phyloP scores from a whole-genome alignment of 2,797 vertebrate species.

The Gymnoscopelus braueri region DNA sequence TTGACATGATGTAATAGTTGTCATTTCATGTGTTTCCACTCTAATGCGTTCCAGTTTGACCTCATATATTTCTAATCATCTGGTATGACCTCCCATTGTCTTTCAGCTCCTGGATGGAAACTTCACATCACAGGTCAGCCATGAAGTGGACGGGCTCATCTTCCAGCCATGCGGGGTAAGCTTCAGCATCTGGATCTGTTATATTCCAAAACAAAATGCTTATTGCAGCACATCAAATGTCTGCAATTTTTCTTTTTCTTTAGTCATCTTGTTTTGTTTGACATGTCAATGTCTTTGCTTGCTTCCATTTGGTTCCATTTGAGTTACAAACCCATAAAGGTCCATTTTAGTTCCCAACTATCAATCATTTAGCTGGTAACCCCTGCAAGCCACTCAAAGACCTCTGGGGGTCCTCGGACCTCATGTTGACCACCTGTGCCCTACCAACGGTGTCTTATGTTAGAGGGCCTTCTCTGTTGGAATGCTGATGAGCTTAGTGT shows the following conservation, averaged over 20 bases:
- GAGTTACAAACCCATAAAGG: too few species aligned
- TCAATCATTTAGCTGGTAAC: too few species aligned
- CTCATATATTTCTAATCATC: too few species aligned
- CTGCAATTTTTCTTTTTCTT: conserved; percentile 1
- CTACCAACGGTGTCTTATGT: neutral
- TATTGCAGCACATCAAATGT: conserved; percentile 38
- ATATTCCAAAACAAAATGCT: conserved; percentile 26
- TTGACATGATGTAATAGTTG: conserved; percentile 33
- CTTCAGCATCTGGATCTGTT: conserved; percentile 40
- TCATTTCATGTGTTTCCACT: conserved; percentile 27
- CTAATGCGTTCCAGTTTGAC: conserved; percentile 11
- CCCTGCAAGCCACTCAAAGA: too few species aligned
- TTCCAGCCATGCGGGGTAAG: conserved; percentile 98
- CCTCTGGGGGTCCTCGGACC: too few species aligned
- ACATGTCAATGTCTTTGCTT: too few species aligned
- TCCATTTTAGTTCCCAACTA: too few species aligned
- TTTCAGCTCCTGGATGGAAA: conserved; percentile 94
- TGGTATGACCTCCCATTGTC: too few species aligned
- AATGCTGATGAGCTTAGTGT: conserved; percentile 21
- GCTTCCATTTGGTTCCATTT: too few species aligned
- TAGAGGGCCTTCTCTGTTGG: conserved; percentile 24
- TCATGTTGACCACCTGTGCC: too few species aligned
- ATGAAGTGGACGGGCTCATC: conserved; percentile 97
- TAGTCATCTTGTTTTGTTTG: too few species aligned
- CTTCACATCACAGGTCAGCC: conserved; percentile 97